A percentile compares a stretch with the other conserved stretches of the same genome.
Evolutionary conservation across 2,888 invertebrate genomes (phyloP).

Genomic region (Dryobotodes eremita): DNA sequence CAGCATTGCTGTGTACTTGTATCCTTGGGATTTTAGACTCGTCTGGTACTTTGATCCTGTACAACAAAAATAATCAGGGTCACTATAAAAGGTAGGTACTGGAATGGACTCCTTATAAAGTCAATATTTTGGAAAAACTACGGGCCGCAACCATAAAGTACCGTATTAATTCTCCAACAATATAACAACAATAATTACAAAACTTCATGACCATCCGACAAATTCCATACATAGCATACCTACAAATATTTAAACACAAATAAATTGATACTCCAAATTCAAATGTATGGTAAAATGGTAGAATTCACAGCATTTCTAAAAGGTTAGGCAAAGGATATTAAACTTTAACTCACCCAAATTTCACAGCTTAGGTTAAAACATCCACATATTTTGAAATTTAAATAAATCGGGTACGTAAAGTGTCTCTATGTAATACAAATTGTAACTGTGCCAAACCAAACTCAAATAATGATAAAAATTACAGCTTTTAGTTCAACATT

Average conservation of each 20-base stretch:
- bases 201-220: background rate
- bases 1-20: constrained; percentile 91
- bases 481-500: constrained; percentile 15
- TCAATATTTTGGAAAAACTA: background rate
- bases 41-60: constrained; percentile 80
- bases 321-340: constrained; percentile 17
- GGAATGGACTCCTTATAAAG: background rate
- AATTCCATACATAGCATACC: no score
- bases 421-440: constrained; percentile 5
- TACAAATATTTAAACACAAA: constrained; percentile 7
- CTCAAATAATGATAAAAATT: constrained; percentile 7
- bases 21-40: constrained; percentile 79
- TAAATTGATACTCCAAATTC: background rate
- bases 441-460: constrained; percentile 18
- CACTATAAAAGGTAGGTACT: background rate
- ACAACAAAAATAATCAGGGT: no score
- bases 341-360: background rate
- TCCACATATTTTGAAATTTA: background rate
- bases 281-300: background rate
- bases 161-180: background rate
- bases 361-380: background rate
- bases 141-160: background rate
- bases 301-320: background rate
- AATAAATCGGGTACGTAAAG: constrained; percentile 19
- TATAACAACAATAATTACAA: background rate